Evolutionary conservation across 2,113 vertebrate genomes (phyloP).

Genomic region (Callospermophilus lateralis): DNA sequence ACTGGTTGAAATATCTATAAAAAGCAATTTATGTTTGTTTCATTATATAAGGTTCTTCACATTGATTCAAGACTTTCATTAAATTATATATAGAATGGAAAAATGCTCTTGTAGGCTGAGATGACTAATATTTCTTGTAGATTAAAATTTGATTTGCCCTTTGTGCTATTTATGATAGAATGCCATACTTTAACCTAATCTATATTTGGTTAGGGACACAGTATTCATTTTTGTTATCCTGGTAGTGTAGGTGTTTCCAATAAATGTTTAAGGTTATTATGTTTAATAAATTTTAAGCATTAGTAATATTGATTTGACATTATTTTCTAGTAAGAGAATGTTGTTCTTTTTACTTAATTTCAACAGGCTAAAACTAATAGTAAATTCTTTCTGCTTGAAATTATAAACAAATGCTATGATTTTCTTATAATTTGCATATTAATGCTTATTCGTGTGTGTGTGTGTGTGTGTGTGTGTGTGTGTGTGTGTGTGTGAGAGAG

Average conservation of each 20-base stretch:
- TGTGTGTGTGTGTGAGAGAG: too few relatives aligned
- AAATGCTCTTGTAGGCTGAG: neutral
- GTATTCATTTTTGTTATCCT: neutral
- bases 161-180: neutral
- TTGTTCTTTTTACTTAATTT: neutral
- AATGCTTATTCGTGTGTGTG: neutral
- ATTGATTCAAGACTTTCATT: conserved; percentile 16
- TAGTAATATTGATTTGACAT: neutral
- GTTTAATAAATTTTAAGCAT: neutral
- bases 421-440: neutral
- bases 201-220: neutral
- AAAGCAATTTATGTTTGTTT: neutral
- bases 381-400: conserved; percentile 18
- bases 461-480: too few relatives aligned
- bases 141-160: neutral
- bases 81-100: neutral
- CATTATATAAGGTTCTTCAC: neutral
- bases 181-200: neutral
- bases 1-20: neutral
- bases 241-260: neutral
- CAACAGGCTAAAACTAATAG: neutral
- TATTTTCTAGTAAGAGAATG: neutral
- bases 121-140: neutral
- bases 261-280: neutral
- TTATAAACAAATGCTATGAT: neutral